Conservation (phyloP, 1,140 invertebrate species). For the Conopomorpha cramerella region DNA sequence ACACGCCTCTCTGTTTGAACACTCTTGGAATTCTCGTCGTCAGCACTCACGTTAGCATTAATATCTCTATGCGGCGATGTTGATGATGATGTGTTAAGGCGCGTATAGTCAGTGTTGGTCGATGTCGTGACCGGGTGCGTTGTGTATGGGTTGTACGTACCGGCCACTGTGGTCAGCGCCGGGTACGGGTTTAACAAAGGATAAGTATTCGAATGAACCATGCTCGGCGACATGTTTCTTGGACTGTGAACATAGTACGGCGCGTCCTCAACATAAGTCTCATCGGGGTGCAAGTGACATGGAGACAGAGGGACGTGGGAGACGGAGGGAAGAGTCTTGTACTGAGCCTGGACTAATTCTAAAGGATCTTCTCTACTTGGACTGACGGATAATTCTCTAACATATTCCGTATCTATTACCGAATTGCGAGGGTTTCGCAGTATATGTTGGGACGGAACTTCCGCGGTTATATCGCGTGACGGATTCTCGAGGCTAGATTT, state of each 20-base stretch:
- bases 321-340: conserved; percentile 40
- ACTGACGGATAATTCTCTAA: conserved; percentile 30
- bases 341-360: conserved; percentile 48
- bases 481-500: conserved; percentile 12
- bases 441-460: conserved; percentile 34
- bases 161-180: conserved; percentile 43
- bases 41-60: conserved; percentile 31
- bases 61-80: conserved; percentile 27
- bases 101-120: conserved; percentile 25
- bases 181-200: conserved; percentile 43
- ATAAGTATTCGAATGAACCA: conserved; percentile 46
- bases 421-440: conserved; percentile 25
- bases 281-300: conserved; percentile 40
- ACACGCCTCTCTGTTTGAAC: conserved; percentile 50
- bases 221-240: conserved; percentile 24
- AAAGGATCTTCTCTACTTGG: conserved; percentile 32
- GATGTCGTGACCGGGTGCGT: no score
- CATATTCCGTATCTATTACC: no score
- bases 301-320: conserved; percentile 50
- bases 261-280: conserved; percentile 25
- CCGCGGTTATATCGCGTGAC: conserved; percentile 21
- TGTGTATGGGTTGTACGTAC: conserved; percentile 50
- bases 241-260: conserved; percentile 11
- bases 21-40: conserved; percentile 26
- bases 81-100: conserved; percentile 21